Evolutionary conservation across 2,113 vertebrate species (phyloP), one percentile per base, ranked within the genome.

Genomic region (Oxyura jamaicensis): DNA sequence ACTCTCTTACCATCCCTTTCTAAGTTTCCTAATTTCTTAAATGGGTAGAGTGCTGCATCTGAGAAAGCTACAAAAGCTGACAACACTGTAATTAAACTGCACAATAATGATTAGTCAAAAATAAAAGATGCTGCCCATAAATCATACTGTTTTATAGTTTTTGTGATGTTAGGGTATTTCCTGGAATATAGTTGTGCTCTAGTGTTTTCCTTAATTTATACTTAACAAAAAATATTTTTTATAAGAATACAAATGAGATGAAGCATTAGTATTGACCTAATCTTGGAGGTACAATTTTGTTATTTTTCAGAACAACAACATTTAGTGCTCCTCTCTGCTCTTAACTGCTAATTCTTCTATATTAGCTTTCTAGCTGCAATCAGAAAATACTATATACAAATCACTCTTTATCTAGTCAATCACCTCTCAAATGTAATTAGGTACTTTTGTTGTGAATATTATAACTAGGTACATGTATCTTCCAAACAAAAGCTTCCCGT

Each of bases 401-500:
- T 83, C 11, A 83, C 79, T 92, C 53, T 85, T 94, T 71, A 76
- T 72, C 77, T 85, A 86, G 31, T 82, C 59, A 86, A 76, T 59
- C 18, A 80, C 72, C 28, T 93, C 96, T 88, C 88, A 79, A 55
- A 82, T 42, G 13, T 69, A 94, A 84, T 91, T 91, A 89, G 53
- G 8, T 59, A 62, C 46, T 87, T 88, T 52, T 78, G 33, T 41
- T 72, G 74, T 82, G 58, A 86, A 60, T 84, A 59, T 82, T 84
- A 50, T 53, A 88, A 92, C 71, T 50, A 84, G 48, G 6, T 59
- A 53, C 18, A 29, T 7, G 21, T 55, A 52, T 39, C 63, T 76
- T 62, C 52, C 53, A 86, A 96, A 91, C 12, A 94, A 94, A 95
- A 76, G 33, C 35, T 88, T 91, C 41, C 73, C 69, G 33, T 58